Conservation (phyloP, 2,113 vertebrate species). For the Zapus hudsonius region DNA sequence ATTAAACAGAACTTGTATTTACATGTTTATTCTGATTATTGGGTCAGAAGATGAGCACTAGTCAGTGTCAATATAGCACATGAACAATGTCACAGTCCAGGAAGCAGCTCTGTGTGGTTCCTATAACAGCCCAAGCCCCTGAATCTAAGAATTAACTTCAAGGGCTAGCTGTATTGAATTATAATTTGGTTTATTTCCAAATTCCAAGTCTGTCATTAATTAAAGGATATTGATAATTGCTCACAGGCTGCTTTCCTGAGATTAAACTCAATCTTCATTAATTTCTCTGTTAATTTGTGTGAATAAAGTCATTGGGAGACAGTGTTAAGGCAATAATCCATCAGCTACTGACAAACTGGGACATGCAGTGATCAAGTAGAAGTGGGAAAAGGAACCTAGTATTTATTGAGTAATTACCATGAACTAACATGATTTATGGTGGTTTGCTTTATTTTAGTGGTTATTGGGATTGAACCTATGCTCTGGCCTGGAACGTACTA, state of each 20-base stretch:
- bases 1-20: not conserved
- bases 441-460: not conserved
- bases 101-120: not conserved
- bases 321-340: not conserved
- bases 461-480: not conserved
- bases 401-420: not conserved
- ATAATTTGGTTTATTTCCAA: slow-evolving; percentile 65
- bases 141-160: slow-evolving; percentile 67
- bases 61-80: slow-evolving; percentile 4
- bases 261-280: slow-evolving; percentile 49
- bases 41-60: slow-evolving; percentile 9
- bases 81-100: not conserved
- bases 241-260: slow-evolving; percentile 31
- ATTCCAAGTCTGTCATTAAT: slow-evolving; percentile 75
- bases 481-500: not conserved
- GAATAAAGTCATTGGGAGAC: slow-evolving; percentile 20
- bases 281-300: slow-evolving; percentile 48
- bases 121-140: slow-evolving; percentile 1
- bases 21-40: slow-evolving; percentile 27
- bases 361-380: not conserved
- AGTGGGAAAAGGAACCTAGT: not conserved
- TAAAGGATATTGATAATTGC: slow-evolving; percentile 74
- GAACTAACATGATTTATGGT: not conserved
- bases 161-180: slow-evolving; percentile 73
- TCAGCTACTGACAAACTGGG: not conserved